Conservation (phyloP, 2,797 vertebrate genomes). For the Crocodylus rhombifer region DNA sequence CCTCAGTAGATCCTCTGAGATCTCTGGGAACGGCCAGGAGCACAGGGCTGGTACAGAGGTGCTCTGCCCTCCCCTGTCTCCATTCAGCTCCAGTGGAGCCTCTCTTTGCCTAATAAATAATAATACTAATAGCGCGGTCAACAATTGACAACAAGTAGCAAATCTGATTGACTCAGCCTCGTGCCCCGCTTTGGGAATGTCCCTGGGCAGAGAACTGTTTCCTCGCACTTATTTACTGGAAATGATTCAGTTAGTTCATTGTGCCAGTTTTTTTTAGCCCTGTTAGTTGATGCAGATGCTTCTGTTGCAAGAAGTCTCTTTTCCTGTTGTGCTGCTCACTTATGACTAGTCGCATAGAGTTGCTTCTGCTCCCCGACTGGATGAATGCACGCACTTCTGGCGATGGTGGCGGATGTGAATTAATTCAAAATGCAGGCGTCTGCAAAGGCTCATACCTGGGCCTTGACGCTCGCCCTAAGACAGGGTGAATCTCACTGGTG, state of each 20-base stretch:
- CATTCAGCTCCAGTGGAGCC: accelerated
- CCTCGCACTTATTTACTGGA: not conserved
- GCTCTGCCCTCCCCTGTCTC: accelerated
- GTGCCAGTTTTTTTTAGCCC: not conserved
- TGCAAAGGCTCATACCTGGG: not conserved
- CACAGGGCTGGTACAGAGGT: not conserved
- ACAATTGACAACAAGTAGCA: not conserved
- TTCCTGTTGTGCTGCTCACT: not conserved
- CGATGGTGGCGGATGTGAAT: not conserved
- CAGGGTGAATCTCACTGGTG: too few species aligned
- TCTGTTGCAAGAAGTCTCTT: not conserved
- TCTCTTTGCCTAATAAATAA: not conserved
- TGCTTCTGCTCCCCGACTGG: not conserved
- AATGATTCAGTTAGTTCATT: accelerated
- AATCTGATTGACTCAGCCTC: not conserved
- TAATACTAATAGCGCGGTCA: not conserved
- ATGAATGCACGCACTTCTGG: not conserved
- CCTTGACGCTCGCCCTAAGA: not conserved
- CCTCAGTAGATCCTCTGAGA: not conserved
- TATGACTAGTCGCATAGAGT: not conserved
- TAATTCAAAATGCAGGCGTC: not conserved
- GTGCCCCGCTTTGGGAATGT: not conserved
- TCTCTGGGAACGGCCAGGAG: not conserved
- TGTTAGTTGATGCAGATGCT: not conserved
- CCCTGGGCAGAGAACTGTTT: slow-evolving; percentile 57